phyloP scores from a whole-genome alignment of 1,140 invertebrate genomes.

The Papilio aristodemus region DNA sequence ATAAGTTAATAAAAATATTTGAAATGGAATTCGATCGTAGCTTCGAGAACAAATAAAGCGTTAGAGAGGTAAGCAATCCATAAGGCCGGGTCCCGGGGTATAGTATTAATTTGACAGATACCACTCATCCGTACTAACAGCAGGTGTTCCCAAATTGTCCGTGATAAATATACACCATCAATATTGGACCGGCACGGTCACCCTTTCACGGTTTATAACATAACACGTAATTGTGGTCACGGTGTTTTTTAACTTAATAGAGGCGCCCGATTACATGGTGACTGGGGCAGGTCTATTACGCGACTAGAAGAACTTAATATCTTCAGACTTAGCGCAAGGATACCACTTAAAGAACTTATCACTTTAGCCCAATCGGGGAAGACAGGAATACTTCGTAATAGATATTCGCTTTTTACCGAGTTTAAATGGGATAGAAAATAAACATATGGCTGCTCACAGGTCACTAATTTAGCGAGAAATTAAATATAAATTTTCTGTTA shows the following conservation, averaged over 20 bases:
- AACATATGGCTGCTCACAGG: neutral
- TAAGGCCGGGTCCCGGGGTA: slow-evolving; percentile 40
- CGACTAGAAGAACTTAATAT: too few species aligned
- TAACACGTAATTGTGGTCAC: slow-evolving; percentile 57
- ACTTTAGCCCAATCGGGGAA: neutral
- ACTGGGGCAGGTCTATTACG: too few species aligned
- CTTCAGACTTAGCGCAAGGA: too few species aligned
- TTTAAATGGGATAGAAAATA: neutral
- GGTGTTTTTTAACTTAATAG: slow-evolving; percentile 45
- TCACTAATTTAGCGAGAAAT: neutral
- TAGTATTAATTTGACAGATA: slow-evolving; percentile 62
- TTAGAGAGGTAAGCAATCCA: slow-evolving; percentile 51
- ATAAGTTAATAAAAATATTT: slow-evolving; percentile 46
- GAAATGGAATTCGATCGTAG: slow-evolving; percentile 44
- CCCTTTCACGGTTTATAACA: slow-evolving; percentile 55
- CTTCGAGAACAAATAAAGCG: slow-evolving; percentile 58
- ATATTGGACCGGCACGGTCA: slow-evolving; percentile 50
- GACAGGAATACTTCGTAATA: neutral
- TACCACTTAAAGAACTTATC: too few species aligned
- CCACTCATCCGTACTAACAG: slow-evolving; percentile 58
- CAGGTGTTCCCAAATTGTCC: slow-evolving; percentile 71
- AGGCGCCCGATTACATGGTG: slow-evolving; percentile 43
- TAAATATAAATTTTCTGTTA: neutral
- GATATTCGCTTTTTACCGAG: too few species aligned
- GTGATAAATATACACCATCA: slow-evolving; percentile 72